These are phyloP conservation scores for Trichacis sp. DNA, from an alignment of 2,888 invertebrate species.

Conservation along the genomic window DNA sequence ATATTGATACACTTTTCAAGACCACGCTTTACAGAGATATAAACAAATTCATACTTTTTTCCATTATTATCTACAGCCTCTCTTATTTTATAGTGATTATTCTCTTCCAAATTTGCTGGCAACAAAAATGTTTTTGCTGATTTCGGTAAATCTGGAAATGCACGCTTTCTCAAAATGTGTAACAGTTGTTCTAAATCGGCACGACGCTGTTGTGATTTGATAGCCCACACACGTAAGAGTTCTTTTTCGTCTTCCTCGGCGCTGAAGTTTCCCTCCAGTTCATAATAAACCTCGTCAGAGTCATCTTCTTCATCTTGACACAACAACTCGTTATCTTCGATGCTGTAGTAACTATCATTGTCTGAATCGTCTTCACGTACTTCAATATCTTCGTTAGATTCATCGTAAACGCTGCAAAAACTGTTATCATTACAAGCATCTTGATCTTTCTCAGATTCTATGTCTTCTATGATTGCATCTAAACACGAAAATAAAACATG, in stretches of 20 bases:
- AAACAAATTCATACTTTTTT: conserved; percentile 19
- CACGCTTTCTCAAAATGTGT: conserved; percentile 17
- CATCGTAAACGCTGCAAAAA: too few species aligned
- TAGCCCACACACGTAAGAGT: conserved; percentile 23
- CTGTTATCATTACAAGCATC: too few species aligned
- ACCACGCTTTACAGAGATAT: conserved; percentile 23
- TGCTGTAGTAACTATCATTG: too few species aligned
- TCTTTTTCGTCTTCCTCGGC: conserved; percentile 14
- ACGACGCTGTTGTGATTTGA: conserved; percentile 15
- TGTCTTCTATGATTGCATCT: too few species aligned
- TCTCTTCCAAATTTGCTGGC: not conserved
- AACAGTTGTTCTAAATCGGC: conserved; percentile 18
- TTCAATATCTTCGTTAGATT: too few species aligned
- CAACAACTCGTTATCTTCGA: too few species aligned
- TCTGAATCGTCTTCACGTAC: too few species aligned
- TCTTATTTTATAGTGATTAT: conserved; percentile 15
- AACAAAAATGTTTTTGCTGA: conserved; percentile 29
- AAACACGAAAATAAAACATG: too few species aligned
- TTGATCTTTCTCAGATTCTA: too few species aligned
- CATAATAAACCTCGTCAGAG: not conserved
- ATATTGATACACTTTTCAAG: conserved; percentile 27
- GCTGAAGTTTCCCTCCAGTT: not conserved
- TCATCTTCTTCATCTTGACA: not conserved
- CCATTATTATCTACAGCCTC: conserved; percentile 9
- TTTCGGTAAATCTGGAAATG: conserved; percentile 37